Evolutionary conservation across 2,888 invertebrate species (phyloP), one percentile per base, ranked within the genome.

Genomic region (Drosophila prolongata): DNA sequence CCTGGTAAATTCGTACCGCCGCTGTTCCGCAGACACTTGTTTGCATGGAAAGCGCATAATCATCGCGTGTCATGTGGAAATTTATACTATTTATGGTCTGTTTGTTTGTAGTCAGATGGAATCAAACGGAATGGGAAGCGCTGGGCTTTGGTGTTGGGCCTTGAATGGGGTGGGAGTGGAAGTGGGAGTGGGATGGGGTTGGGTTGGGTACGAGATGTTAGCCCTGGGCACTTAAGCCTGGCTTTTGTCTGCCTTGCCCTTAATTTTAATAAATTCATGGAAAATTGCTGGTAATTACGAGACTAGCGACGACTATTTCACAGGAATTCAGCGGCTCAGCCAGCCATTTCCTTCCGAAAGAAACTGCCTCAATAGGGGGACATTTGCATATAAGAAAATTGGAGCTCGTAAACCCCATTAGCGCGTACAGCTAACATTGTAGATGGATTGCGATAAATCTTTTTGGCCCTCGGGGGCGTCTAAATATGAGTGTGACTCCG

Each of bases 11-110:
- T 38, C 8, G 37, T 30, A 16, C 50, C 13, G 24, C 52, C 30
- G n/a, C 3, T 24, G 10, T 16, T 6, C 19, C 14, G 40, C 58
- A 50, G 66, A 46, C 73, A 74, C 61, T 78, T 74, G 76, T 80
- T 86, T 86, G 82, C 80, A 78, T 87, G 75, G 74, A 88, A 73
- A 77, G 80, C 80, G 88, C 89, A 88, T 87, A 86, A 82, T 82
- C 86, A 89, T 88, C 89, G 88, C 88, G 89, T 88, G 88, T 88
- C 89, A 80, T 81, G 84, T 80, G 78, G 87, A 89, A 88, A 88
- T 88, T 88, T 89, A 81, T 81, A 81, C 87, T 88, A 81, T 87
- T 83, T 83, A 88, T 80, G 79, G 86, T 78, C 78, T 78, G 89
- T 85, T 85, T 77, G 85, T 77, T 85, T 77, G 75, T 68, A 66